Evolutionary conservation across 2,888 invertebrate genomes (phyloP).

Genomic region (Drosophila mimica): DNA sequence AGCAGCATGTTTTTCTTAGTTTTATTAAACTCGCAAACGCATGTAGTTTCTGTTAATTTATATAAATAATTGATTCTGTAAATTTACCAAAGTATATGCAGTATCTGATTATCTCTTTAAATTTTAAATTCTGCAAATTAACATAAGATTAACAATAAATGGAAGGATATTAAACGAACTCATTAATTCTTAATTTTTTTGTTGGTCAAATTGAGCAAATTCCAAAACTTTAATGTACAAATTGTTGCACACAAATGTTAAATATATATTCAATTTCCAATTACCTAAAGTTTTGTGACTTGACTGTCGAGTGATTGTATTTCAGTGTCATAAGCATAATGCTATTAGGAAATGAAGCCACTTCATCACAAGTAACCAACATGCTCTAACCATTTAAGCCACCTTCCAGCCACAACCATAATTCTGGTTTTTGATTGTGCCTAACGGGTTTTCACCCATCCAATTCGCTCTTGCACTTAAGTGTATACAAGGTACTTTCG

Average conservation of each 20-base stretch:
- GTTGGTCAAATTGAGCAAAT: neutral
- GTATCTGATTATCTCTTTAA: neutral
- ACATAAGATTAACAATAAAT: neutral
- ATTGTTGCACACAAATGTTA: neutral
- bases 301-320: constrained; percentile 1
- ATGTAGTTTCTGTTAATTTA: neutral
- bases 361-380: constrained; percentile 5
- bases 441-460: constrained; percentile 24
- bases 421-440: constrained; percentile 4
- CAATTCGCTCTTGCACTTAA: constrained; percentile 16
- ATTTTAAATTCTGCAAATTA: neutral
- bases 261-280: too few relatives aligned
- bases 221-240: neutral
- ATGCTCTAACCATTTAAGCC: constrained; percentile 1
- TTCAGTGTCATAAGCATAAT: constrained; percentile 48
- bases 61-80: neutral
- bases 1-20: neutral
- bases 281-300: constrained; percentile 11
- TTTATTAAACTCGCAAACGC: too few relatives aligned
- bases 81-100: neutral
- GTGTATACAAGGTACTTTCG: neutral
- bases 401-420: neutral
- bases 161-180: neutral
- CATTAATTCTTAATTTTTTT: neutral
- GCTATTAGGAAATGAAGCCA: constrained; percentile 34